Conservation (phyloP, 2,888 invertebrate species). For the Leucania comma region DNA sequence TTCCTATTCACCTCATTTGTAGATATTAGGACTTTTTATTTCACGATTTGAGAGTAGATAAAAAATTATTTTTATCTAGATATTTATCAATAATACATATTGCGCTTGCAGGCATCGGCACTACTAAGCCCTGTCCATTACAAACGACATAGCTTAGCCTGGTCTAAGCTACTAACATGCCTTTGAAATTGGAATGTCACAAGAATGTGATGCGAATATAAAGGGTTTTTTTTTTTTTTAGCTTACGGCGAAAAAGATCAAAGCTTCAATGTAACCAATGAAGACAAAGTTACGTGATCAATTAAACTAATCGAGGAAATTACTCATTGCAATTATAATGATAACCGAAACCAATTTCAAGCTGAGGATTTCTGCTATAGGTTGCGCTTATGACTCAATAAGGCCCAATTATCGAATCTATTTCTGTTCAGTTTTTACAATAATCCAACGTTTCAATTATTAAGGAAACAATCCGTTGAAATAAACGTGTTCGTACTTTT, state of each 20-base stretch:
- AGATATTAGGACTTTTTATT: too few species aligned
- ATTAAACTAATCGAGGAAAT: conserved; percentile 34
- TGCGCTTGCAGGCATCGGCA: too few species aligned
- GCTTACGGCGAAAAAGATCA: conserved; percentile 4
- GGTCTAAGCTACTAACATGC: not conserved
- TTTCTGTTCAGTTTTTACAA: conserved; percentile 41
- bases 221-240: too few species aligned
- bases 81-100: too few species aligned
- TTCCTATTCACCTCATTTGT: too few species aligned
- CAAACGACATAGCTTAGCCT: too few species aligned
- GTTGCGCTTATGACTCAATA: conserved; percentile 27
- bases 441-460: conserved; percentile 34
- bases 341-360: conserved; percentile 37
- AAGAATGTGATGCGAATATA: not conserved
- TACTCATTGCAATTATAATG: conserved; percentile 27
- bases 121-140: too few species aligned
- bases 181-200: not conserved
- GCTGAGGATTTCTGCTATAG: conserved; percentile 40
- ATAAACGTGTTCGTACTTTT: conserved; percentile 64
- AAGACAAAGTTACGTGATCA: conserved; percentile 16
- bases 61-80: too few species aligned
- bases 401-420: conserved; percentile 47
- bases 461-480: conserved; percentile 55
- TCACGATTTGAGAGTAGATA: too few species aligned
- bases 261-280: conserved; percentile 19